These are phyloP conservation scores for Eristalis tenax DNA, from an alignment of 2,888 invertebrate genomes.

Conservation along the genomic window DNA sequence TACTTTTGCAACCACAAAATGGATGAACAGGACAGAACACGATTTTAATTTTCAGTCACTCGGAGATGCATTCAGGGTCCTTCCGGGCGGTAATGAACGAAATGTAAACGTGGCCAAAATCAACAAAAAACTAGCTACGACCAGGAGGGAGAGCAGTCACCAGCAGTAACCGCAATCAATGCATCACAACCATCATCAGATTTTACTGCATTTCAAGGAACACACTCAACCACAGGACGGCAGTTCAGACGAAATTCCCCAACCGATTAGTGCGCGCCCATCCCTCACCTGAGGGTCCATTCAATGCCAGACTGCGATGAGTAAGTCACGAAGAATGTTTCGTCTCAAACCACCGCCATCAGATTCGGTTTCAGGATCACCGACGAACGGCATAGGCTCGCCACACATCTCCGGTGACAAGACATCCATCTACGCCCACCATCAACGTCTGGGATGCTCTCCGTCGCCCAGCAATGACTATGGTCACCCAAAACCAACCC, in stretches of 20 bases:
- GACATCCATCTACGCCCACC: constrained; percentile 68
- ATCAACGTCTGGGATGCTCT: neutral
- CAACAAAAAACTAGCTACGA: too few species aligned
- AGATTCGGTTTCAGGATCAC: constrained; percentile 19
- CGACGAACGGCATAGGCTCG: neutral
- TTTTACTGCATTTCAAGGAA: too few species aligned
- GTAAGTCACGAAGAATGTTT: neutral
- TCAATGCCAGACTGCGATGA: constrained; percentile 6
- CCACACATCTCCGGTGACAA: constrained; percentile 58
- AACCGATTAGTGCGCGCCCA: neutral
- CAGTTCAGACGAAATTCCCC: neutral
- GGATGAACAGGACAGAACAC: too few species aligned
- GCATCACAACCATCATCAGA: too few species aligned
- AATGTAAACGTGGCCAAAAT: too few species aligned
- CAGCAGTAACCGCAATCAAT: too few species aligned
- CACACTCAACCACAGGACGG: too few species aligned
- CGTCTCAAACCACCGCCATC: neutral
- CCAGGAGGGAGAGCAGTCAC: too few species aligned
- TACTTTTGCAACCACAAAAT: too few species aligned
- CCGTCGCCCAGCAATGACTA: neutral
- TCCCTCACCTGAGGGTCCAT: neutral
- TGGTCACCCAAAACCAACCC: constrained; percentile 39
- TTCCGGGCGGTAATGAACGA: too few species aligned
- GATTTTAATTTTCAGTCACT: too few species aligned
- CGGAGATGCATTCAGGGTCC: too few species aligned